Evolutionary conservation across 2,888 invertebrate genomes (phyloP), one percentile per base, ranked within the genome.

Genomic region (Cheilosia scutellata): DNA sequence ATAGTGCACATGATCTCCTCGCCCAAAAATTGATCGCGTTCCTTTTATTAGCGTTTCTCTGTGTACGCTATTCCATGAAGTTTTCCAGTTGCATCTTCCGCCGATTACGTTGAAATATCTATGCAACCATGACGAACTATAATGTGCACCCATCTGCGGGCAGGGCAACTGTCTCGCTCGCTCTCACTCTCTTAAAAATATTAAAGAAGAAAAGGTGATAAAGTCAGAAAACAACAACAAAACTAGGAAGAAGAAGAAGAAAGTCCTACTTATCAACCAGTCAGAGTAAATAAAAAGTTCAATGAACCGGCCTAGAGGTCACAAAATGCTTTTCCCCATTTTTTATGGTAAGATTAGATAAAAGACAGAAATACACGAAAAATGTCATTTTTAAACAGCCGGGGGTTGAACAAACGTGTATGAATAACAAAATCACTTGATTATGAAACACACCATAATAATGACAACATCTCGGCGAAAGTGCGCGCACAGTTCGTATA

Each of bases 261-360:
- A 76, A 76, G 60, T 68, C 76, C 66, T 16, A 77, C 62, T 77
- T 77, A 77, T 77, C 77, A 68, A 53, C 33, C 42, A 4, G 27
- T 13, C 40, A 87, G 88, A 87, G 89, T 89, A 90, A 90, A 89
- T 89, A 90, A 88, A 88, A 87, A 89, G 89, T 90, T 88, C 90
- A 90, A 88, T 90, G 90, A 90, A 90, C 90, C 89, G 88, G 88
- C 29, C 44, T 60, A 40, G 57, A 60, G 80, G 80, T 72, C 71
- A 71, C 40, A 57, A 63, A 79, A 65, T 31, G 63, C 40, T 70
- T 62, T 55, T 47, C 7, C 51, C 53, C 27, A 44, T 71, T 70
- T 66, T 57, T 57, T 49, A 58, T 25, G n/a, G 29, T 29, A 29
- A 78, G 78, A 71, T 79, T 79, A 79, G 78, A 79, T 79, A 71